Percentiles rank a stretch among this genome's conserved stretches.
Evolutionary conservation across 92 coral and sea anemone genomes (phyloP).

Genomic region (Metridium senile): DNA sequence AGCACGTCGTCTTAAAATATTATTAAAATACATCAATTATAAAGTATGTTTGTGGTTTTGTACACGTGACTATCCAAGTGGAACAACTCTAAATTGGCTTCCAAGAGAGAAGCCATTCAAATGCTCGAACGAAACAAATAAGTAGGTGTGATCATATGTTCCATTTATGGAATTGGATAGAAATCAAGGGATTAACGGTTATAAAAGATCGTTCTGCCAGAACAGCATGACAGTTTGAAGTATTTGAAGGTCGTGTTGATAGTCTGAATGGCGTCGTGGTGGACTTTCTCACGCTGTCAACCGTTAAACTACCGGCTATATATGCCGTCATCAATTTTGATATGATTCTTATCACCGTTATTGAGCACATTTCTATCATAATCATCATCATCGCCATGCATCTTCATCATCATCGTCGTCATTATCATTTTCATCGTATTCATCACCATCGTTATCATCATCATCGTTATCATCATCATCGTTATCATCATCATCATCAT

Average conservation of each 20-base stretch:
- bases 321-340: neutral
- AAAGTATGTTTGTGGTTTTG: neutral
- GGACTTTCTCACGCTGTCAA: neutral
- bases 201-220: neutral
- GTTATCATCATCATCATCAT: neutral
- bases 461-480: neutral
- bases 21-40: neutral
- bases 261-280: slow-evolving; percentile 3
- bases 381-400: neutral
- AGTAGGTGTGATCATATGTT: neutral
- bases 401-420: neutral
- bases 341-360: neutral
- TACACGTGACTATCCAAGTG: neutral
- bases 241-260: neutral
- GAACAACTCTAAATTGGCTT: neutral
- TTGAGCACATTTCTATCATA: neutral
- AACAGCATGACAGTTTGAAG: neutral
- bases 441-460: slow-evolving; percentile 1
- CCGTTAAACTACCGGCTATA: neutral
- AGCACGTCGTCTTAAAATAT: neutral
- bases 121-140: neutral
- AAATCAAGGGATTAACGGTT: neutral
- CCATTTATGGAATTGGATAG: neutral
- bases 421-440: neutral
- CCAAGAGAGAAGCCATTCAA: neutral